Evolutionary conservation across 2,797 vertebrate genomes (phyloP).

Genomic region (Characodon lateralis): DNA sequence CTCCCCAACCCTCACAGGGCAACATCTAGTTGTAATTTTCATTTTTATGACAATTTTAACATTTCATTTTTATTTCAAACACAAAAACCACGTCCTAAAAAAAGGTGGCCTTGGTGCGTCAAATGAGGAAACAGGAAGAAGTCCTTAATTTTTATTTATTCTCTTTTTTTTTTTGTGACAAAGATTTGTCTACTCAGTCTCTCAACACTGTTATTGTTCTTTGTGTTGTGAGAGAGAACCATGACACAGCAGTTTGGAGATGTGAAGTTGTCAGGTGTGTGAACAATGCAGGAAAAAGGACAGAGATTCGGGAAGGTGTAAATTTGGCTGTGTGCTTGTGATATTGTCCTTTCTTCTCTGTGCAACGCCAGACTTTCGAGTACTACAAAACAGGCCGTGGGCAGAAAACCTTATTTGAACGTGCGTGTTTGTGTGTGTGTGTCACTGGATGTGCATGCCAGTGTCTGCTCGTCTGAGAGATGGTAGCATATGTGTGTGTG

Average conservation of each 20-base stretch:
- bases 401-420: slow-evolving; percentile 78
- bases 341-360: slow-evolving; percentile 79
- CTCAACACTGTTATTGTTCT: slow-evolving; percentile 47
- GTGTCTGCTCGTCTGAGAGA: slow-evolving; percentile 67
- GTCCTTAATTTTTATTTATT: slow-evolving; percentile 40
- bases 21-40: slow-evolving; percentile 58
- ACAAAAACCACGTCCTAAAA: slow-evolving; percentile 80
- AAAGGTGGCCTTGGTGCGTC: slow-evolving; percentile 74
- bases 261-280: slow-evolving; percentile 48
- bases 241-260: slow-evolving; percentile 70
- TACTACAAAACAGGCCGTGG: slow-evolving; percentile 68
- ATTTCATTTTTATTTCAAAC: slow-evolving; percentile 70
- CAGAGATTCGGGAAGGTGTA: slow-evolving; percentile 43
- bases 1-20: slow-evolving; percentile 37
- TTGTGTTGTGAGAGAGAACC: slow-evolving; percentile 70
- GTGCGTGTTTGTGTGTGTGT: slow-evolving; percentile 69
- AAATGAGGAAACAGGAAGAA: slow-evolving; percentile 54
- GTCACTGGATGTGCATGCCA: slow-evolving; percentile 73
- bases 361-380: slow-evolving; percentile 74
- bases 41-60: slow-evolving; percentile 45
- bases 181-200: slow-evolving; percentile 66
- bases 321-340: slow-evolving; percentile 90
- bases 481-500: slow-evolving; percentile 73
- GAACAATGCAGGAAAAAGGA: slow-evolving; percentile 7
- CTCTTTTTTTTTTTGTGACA: slow-evolving; percentile 46